Evolutionary conservation across 1,140 invertebrate genomes (phyloP), one percentile per base, ranked within the genome.

Genomic region (Pantala flavescens): DNA sequence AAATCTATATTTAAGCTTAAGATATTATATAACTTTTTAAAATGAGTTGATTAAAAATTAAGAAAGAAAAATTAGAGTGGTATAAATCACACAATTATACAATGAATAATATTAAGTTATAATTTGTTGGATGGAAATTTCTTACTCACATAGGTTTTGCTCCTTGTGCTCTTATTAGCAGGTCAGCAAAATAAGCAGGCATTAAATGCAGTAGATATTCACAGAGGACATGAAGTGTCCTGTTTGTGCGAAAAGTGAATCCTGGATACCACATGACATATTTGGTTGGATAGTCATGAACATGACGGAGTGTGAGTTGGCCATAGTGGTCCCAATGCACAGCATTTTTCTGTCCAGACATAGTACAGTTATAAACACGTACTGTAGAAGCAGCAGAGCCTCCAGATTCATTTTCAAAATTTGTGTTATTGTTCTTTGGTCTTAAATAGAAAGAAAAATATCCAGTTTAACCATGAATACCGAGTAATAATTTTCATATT

Each of bases 311-410:
- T 19, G 89, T 90, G 1, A 90, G 82, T 14, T 83, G 77, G 0
- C 89, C 88, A 76, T 96, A 90, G 77, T 92, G 85, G 24, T 90
- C 88, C 96, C 96, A 98, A 1, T 84, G 87, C 49, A 98, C 86
- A 0, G 91, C 91, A 81, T 97, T 97, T 23, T 91, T 84, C 7
- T 88, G 84, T 0, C 95, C 93, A 19, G 93, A 93, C n/a, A 21
- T 72, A 0, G 94, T 96, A 78, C 94, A 95, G 81, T 98, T 97
- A 82, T 96, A 98, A n/a, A 98, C 89, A 63, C 85, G 84, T 73
- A 93, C 85, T 0, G 81, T 81, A 21, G 49, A 63, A 5, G 49
- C 49, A 16, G n/a, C 12, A 19, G 16, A 16, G n/a, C n/a, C n/a
- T 16, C 16, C n/a, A 19, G 49, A 63, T 5, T 16, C 49, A 16